These are phyloP conservation scores for Gymnoscelis rufifasciata DNA, from an alignment of 2,888 invertebrate genomes.

Conservation along the genomic window DNA sequence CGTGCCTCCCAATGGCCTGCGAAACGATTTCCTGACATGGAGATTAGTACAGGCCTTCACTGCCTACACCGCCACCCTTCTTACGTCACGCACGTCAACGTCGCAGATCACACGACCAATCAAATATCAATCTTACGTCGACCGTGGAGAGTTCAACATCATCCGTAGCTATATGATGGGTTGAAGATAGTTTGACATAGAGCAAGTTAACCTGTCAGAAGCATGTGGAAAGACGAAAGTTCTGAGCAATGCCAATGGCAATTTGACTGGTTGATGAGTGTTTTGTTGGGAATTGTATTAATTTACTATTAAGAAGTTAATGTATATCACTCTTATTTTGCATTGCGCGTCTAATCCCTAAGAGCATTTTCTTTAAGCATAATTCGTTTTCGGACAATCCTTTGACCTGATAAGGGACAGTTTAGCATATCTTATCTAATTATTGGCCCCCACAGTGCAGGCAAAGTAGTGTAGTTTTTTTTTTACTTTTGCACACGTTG, in stretches of 20 bases:
- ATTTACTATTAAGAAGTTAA: too few species aligned
- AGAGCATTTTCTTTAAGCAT: too few species aligned
- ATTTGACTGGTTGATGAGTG: slow-evolving; percentile 29
- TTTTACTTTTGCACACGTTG: too few species aligned
- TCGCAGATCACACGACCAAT: slow-evolving; percentile 51
- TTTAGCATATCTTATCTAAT: too few species aligned
- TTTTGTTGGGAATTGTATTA: neutral
- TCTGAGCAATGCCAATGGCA: slow-evolving; percentile 59
- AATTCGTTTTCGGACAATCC: too few species aligned
- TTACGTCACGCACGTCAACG: slow-evolving; percentile 75
- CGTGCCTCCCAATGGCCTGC: slow-evolving; percentile 77
- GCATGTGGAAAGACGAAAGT: slow-evolving; percentile 64
- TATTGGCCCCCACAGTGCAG: too few species aligned
- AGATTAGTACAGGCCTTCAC: slow-evolving; percentile 79
- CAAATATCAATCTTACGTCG: slow-evolving; percentile 46
- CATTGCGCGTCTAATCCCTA: too few species aligned
- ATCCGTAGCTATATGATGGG: slow-evolving; percentile 20
- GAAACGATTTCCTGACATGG: slow-evolving; percentile 79
- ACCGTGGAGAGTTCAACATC: slow-evolving; percentile 48
- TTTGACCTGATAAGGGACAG: too few species aligned
- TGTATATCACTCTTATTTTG: too few species aligned
- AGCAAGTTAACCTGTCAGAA: slow-evolving; percentile 76
- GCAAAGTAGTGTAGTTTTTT: too few species aligned
- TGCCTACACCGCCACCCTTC: slow-evolving; percentile 76
- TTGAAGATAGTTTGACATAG: slow-evolving; percentile 69